Evolutionary conservation across 2,888 invertebrate genomes (phyloP).

Genomic region (Mythimna loreyi): DNA sequence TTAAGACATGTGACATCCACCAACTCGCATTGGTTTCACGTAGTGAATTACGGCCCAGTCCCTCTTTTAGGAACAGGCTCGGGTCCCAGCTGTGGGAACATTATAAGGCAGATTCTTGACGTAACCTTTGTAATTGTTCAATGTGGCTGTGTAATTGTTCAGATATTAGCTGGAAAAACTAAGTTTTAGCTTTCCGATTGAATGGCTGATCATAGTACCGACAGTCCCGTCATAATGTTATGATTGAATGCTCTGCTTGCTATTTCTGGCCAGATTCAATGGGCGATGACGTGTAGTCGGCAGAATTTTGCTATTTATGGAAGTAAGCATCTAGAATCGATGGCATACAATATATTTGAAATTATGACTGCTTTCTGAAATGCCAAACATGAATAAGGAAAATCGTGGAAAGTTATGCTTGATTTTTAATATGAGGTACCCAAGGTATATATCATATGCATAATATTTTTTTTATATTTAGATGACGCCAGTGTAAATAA

Average conservation of each 20-base stretch:
- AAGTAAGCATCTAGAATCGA: background rate
- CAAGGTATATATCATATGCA: too few relatives aligned
- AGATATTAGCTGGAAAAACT: background rate
- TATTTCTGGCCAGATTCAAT: background rate
- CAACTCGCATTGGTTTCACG: too few relatives aligned
- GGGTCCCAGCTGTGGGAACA: too few relatives aligned
- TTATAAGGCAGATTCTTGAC: too few relatives aligned
- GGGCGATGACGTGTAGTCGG: background rate
- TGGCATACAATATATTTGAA: background rate
- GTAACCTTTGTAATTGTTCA: background rate
- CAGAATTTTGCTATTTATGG: slow-evolving; percentile 1
- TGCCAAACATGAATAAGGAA: background rate
- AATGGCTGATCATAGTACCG: background rate
- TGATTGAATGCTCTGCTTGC: background rate
- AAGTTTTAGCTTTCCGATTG: background rate
- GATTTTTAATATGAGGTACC: background rate
- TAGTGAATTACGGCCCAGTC: too few relatives aligned
- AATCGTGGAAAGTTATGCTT: background rate
- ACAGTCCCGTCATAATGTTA: background rate
- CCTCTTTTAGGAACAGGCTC: too few relatives aligned
- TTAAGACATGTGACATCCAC: too few relatives aligned
- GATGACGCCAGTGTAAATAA: slow-evolving; percentile 5
- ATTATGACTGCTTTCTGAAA: background rate
- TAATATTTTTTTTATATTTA: background rate
- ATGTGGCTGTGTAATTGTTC: background rate